Conservation (phyloP, 2,797 vertebrate genomes). For the Lepilemur septentrionalis region DNA sequence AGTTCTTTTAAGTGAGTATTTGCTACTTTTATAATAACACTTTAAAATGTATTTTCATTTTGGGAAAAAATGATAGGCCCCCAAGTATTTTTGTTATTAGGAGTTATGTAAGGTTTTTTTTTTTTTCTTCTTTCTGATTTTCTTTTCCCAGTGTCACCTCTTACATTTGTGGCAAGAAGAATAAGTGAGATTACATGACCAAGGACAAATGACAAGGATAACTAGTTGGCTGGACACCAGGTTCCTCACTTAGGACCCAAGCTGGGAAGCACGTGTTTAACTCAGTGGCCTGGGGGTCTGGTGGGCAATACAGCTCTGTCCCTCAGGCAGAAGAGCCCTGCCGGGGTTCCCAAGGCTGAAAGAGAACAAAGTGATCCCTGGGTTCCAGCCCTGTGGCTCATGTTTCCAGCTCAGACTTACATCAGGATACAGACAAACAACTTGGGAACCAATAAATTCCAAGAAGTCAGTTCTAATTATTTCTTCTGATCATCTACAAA, state of each 20-base stretch:
- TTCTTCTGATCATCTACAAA: background rate
- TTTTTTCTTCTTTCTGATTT: conserved; percentile 8
- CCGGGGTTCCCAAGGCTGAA: background rate
- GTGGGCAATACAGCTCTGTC: background rate
- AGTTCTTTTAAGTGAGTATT: background rate
- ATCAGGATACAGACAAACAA: background rate
- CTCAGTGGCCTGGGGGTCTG: background rate
- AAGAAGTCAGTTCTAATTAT: background rate
- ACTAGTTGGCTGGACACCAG: background rate
- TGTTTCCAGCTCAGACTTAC: background rate
- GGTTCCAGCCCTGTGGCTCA: background rate
- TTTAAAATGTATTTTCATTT: conserved; percentile 38
- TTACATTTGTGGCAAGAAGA: conserved; percentile 2
- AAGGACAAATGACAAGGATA: background rate
- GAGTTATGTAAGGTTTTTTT: background rate
- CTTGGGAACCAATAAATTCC: background rate
- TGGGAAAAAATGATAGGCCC: background rate
- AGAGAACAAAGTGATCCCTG: background rate
- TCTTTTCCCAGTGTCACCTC: background rate
- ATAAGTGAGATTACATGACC: background rate
- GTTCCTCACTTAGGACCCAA: background rate
- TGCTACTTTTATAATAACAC: conserved; percentile 15
- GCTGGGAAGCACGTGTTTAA: background rate
- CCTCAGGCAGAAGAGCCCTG: background rate
- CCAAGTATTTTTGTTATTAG: background rate